Evolutionary conservation across 2,797 vertebrate genomes (phyloP).

Genomic region (Poecilia wingei): DNA sequence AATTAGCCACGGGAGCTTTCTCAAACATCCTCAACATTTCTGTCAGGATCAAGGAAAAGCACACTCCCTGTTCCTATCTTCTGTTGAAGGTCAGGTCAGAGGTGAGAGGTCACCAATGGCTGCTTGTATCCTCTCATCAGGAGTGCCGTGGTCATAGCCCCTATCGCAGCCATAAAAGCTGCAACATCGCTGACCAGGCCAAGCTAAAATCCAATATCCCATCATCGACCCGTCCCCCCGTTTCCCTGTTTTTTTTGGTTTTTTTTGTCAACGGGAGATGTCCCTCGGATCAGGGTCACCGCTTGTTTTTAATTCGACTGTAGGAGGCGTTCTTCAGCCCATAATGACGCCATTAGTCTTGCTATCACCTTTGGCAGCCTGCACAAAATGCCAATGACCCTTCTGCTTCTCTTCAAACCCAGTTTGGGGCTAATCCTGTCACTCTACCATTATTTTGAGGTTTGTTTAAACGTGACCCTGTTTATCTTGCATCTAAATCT

Average conservation of each 20-base stretch:
- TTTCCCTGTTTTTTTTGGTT: slow-evolving; percentile 1
- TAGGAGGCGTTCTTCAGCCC: slow-evolving; percentile 66
- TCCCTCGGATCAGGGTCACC: slow-evolving; percentile 79
- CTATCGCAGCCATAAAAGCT: slow-evolving; percentile 79
- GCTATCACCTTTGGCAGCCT: slow-evolving; percentile 64
- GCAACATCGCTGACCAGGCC: slow-evolving; percentile 77
- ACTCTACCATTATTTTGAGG: background rate
- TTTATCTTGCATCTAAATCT: background rate
- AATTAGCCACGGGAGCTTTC: background rate
- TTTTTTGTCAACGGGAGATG: slow-evolving; percentile 65
- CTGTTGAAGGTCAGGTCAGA: slow-evolving; percentile 78
- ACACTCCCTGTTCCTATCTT: slow-evolving; percentile 49
- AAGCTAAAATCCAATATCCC: slow-evolving; percentile 82
- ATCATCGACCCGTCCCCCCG: slow-evolving; percentile 70
- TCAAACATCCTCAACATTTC: slow-evolving; percentile 26
- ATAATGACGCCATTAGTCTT: slow-evolving; percentile 79
- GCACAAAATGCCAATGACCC: slow-evolving; percentile 59
- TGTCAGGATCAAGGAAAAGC: slow-evolving; percentile 42
- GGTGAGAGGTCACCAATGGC: slow-evolving; percentile 85
- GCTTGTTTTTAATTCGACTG: slow-evolving; percentile 81
- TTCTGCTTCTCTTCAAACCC: slow-evolving; percentile 34
- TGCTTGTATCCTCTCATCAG: slow-evolving; percentile 84
- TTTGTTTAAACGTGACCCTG: background rate
- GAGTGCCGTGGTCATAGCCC: slow-evolving; percentile 67
- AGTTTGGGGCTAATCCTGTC: slow-evolving; percentile 44